These are phyloP conservation scores for Perodicticus potto DNA, from an alignment of 2,797 vertebrate species.

Conservation along the genomic window DNA sequence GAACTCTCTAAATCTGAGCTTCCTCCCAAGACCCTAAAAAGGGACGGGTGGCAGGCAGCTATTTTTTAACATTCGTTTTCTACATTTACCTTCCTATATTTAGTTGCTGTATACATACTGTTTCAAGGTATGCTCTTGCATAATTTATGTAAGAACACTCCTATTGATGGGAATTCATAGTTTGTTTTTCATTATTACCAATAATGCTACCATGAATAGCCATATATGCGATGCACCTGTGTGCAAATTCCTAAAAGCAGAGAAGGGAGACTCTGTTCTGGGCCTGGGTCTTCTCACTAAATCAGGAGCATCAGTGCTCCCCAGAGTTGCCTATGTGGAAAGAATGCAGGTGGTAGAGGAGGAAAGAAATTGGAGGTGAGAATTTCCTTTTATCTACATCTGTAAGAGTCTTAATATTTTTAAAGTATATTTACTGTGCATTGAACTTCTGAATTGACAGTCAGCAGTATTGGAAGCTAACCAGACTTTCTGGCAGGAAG, in stretches of 20 bases:
- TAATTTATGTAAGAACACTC: not conserved
- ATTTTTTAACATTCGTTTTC: not conserved
- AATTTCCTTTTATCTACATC: not conserved
- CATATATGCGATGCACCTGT: not conserved
- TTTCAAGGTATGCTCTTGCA: not conserved
- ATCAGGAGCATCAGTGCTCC: not conserved
- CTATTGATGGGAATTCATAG: not conserved
- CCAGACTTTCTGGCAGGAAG: not conserved
- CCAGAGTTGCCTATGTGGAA: not conserved
- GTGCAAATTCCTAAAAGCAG: not conserved
- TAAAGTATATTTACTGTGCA: not conserved
- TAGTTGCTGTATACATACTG: not conserved
- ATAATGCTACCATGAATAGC: not conserved
- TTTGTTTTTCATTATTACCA: constrained; percentile 14
- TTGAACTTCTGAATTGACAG: not conserved
- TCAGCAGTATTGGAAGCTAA: not conserved
- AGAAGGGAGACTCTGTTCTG: not conserved
- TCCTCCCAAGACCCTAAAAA: not conserved
- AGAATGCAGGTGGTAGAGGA: not conserved
- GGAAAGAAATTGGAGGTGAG: not conserved
- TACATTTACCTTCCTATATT: not conserved
- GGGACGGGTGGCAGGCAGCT: not conserved
- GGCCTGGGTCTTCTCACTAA: not conserved
- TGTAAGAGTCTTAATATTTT: not conserved
- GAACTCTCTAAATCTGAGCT: not conserved